Percentiles rank a stretch among this genome's conserved stretches.
Conservation (phyloP, 2,888 invertebrate species). For the Scaptomyza flava region DNA sequence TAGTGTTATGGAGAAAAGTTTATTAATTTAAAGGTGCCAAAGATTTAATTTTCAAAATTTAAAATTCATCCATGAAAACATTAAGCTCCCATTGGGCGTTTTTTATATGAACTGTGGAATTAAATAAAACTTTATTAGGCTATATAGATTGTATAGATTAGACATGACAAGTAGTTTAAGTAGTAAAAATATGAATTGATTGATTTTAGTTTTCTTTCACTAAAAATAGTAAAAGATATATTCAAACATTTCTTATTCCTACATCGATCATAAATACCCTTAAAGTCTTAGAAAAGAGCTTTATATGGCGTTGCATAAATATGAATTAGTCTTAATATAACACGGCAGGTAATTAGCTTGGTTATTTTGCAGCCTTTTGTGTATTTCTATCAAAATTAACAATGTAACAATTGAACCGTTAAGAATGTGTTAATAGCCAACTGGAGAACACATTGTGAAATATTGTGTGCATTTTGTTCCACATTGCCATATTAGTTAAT, state of each 20-base stretch:
- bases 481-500: slow-evolving; percentile 43
- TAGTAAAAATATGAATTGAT: too few species aligned
- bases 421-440: slow-evolving; percentile 31
- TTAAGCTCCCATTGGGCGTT: background rate
- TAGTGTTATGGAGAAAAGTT: slow-evolving; percentile 1
- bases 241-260: background rate
- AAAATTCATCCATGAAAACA: background rate
- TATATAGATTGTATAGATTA: too few species aligned
- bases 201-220: too few species aligned
- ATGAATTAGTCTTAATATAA: too few species aligned
- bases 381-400: slow-evolving; percentile 4
- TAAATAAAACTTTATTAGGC: too few species aligned
- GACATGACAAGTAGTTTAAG: too few species aligned
- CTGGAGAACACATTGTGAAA: slow-evolving; percentile 29
- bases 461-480: slow-evolving; percentile 37
- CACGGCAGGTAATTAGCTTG: too few species aligned
- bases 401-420: slow-evolving; percentile 25
- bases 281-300: too few species aligned
- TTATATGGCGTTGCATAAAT: too few species aligned
- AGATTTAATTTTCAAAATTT: background rate
- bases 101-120: too few species aligned
- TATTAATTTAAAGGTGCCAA: background rate
- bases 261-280: too few species aligned
- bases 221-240: background rate
- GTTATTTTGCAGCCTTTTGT: too few species aligned